Conservation (phyloP, 2,113 vertebrate genomes). For the Chrysemys picta region DNA sequence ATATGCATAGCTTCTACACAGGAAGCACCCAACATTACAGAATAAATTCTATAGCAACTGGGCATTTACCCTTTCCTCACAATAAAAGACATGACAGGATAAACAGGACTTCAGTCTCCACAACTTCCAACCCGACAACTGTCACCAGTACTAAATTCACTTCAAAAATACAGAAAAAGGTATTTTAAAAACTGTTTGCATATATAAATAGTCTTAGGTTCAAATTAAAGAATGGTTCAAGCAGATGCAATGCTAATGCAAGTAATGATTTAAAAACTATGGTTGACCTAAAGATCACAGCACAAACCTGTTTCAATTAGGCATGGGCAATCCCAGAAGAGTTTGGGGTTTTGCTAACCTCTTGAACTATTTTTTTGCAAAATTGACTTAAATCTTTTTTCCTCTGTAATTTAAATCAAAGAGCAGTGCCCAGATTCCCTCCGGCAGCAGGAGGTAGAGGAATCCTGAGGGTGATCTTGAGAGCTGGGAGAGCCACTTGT, state of each 20-base stretch:
- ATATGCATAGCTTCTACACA: not conserved
- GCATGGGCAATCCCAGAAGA: constrained; percentile 6
- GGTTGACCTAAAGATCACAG: not conserved
- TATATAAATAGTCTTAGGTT: not conserved
- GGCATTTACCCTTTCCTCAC: not conserved
- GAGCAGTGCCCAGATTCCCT: not conserved
- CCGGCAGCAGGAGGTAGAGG: not conserved
- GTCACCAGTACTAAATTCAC: not conserved
- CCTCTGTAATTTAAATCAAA: not conserved
- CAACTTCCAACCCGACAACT: not conserved
- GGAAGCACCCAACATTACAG: not conserved
- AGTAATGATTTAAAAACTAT: not conserved
- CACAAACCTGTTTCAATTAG: not conserved
- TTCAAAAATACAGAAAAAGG: not conserved
- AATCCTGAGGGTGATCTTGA: not conserved
- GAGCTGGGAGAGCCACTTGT: not conserved
- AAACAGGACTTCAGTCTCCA: not conserved
- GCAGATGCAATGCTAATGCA: not conserved
- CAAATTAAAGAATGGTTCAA: constrained; percentile 17
- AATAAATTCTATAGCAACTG: not conserved
- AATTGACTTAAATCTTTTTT: not conserved
- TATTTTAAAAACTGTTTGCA: not conserved
- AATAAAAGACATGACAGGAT: not conserved
- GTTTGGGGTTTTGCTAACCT: constrained; percentile 10
- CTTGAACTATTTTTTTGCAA: not conserved